Conservation (phyloP, 2,888 invertebrate genomes). For the Andrena trimmerana region DNA sequence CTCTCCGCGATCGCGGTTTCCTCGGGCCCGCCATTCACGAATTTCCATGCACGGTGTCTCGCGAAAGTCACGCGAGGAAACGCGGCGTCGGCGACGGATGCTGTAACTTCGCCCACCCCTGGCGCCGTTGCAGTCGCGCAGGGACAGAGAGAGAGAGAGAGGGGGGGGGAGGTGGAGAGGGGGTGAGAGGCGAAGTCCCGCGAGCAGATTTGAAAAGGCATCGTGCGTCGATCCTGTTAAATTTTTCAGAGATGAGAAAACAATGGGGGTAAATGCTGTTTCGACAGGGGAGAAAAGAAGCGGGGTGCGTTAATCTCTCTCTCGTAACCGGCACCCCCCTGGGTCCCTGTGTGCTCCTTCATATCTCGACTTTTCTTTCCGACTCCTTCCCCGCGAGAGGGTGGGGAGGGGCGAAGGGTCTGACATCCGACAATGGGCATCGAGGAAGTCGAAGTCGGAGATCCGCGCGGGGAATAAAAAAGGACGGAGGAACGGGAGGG, state of each 20-base stretch:
- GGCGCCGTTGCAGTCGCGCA: not conserved
- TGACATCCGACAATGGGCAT: conserved; percentile 73
- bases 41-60: not conserved
- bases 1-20: not conserved
- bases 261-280: conserved; percentile 75
- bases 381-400: conserved; percentile 26
- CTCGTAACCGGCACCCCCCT: conserved; percentile 46
- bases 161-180: not conserved
- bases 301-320: conserved; percentile 73
- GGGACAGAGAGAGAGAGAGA: not conserved
- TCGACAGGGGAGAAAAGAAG: conserved; percentile 56
- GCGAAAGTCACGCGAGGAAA: not conserved
- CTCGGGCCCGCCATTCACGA: not conserved
- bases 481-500: conserved; percentile 30
- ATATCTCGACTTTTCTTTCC: conserved; percentile 46
- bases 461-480: conserved; percentile 56
- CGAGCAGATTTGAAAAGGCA: conserved; percentile 59
- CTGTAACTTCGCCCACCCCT: conserved; percentile 29
- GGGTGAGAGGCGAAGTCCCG: conserved; percentile 27
- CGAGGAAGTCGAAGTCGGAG: conserved; percentile 70
- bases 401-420: conserved; percentile 52
- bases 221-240: conserved; percentile 67
- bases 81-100: conserved; percentile 11
- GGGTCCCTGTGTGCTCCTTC: conserved; percentile 19
- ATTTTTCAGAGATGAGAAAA: conserved; percentile 71